Percentiles rank a stretch among this genome's conserved stretches.
These are phyloP conservation scores for Lasioglossum malachurum DNA, from an alignment of 2,888 invertebrate species.

Conservation along the genomic window DNA sequence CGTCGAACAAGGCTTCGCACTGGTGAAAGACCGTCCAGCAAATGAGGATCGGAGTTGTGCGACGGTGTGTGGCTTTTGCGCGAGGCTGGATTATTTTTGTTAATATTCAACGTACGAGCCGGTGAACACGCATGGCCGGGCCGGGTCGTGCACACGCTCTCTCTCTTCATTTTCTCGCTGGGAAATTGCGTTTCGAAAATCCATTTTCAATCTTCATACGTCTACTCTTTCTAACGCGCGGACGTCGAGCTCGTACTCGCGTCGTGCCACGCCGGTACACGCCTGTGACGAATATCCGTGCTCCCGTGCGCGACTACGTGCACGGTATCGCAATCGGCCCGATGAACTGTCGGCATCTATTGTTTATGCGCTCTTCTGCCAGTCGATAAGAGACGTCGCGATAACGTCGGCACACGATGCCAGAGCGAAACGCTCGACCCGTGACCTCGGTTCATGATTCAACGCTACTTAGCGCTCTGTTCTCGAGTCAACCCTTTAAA, in stretches of 20 bases:
- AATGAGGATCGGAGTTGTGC: conserved; percentile 33
- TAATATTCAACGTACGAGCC: conserved; percentile 69
- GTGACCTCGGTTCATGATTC: not conserved
- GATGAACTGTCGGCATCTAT: conserved; percentile 39
- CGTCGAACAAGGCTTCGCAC: not conserved
- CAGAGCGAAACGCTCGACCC: not conserved
- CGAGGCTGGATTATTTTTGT: conserved; percentile 61
- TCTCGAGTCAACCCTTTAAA: not conserved
- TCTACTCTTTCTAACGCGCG: conserved; percentile 58
- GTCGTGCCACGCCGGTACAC: conserved; percentile 56
- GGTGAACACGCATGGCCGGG: conserved; percentile 54
- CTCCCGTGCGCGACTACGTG: conserved; percentile 48
- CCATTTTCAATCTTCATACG: conserved; percentile 75
- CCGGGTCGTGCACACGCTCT: conserved; percentile 56
- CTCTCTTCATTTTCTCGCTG: conserved; percentile 76
- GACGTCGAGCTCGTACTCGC: conserved; percentile 45
- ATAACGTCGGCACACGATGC: not conserved
- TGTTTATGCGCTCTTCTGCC: conserved; percentile 39
- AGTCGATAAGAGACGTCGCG: conserved; percentile 5
- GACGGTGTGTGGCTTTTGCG: conserved; percentile 17
- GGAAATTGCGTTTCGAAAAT: conserved; percentile 77
- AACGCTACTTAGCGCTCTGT: not conserved
- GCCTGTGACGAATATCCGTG: conserved; percentile 49
- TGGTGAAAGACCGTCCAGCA: conserved; percentile 5
- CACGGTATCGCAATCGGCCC: conserved; percentile 33